Base-by-base conservation (phyloP, 1,140 invertebrate genomes). In the Macrosteles quadrilineatus region DNA sequence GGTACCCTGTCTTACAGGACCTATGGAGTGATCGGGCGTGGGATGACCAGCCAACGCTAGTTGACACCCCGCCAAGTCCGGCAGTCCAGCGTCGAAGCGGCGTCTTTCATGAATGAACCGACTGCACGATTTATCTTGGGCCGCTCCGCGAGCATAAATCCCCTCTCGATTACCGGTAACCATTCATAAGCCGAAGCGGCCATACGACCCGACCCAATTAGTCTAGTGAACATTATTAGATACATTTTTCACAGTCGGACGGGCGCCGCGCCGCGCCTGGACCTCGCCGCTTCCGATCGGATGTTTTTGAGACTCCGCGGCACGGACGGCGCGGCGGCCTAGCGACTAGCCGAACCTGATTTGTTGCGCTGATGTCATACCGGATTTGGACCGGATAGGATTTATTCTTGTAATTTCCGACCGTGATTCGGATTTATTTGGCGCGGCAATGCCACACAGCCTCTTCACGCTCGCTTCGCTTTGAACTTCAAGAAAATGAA, bases 141-240 rank as follows among this genome's bases (percentile, higher is more conserved):
- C 4, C 21, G 47, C n/a, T 19, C 47, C 47, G 47, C 47, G 47
- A 6, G 47, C 47, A 50, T 50, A 50, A 50, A 50, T 50, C 47
- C 14, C 47, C 14, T 50, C 4, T 50, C 47, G 47, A 50, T 40
- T 21, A 50, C 21, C 14, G 21, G 47, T 50, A 50, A 50, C 47
- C 47, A 50, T 50, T 50, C 47, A 50, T 50, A 50, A 4, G 21
- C 47, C 14, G 47, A 3, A 50, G 36, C 36, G 36, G 36, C 36
- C 6, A 17, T 17, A 6, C 36, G 36, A 11, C 47, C 21, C 47
- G 47, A 50, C 47, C 47, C 47, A 50, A 50, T 50, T 50, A 50
- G 47, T 50, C 14, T 21, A 50, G 47, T 19, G 47, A 50, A 50
- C 21, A 50, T 50, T 50, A 50, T 50, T 50, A 50, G 47, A 50